A percentile compares a stretch with the other conserved stretches of the same genome.
These are phyloP conservation scores for Microcebus tavaratra DNA, from an alignment of 2,113 vertebrate species.

Conservation along the genomic window DNA sequence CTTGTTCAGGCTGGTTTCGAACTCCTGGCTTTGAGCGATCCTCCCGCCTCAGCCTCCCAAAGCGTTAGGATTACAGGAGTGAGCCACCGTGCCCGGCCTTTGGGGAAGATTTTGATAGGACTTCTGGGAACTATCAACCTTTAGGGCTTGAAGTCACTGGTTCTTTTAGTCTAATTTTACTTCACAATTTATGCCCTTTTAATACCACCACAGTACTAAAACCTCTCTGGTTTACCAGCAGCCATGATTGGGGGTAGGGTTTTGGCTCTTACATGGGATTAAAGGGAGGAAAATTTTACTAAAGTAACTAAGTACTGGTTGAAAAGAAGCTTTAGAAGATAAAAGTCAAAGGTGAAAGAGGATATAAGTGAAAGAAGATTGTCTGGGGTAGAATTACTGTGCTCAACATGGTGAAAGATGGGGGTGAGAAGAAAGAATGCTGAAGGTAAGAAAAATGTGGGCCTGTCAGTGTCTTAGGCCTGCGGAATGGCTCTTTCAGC, in stretches of 20 bases:
- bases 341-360: neutral
- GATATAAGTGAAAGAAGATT: neutral
- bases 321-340: neutral
- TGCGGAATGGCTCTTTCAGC: neutral
- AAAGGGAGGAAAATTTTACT: neutral
- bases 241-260: neutral
- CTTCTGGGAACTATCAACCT: slow-evolving; percentile 21
- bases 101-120: neutral
- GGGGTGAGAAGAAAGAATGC: neutral
- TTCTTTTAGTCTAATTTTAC: slow-evolving; percentile 10
- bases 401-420: neutral
- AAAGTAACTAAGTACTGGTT: neutral
- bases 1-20: too few species aligned
- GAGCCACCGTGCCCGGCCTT: neutral
- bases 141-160: neutral
- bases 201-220: neutral
- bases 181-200: neutral
- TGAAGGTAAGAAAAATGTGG: neutral
- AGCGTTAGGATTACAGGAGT: too few species aligned
- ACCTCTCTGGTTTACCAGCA: neutral
- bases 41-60: too few species aligned
- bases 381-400: neutral
- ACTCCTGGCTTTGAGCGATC: too few species aligned
- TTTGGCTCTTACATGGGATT: neutral
- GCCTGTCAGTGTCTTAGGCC: neutral